These are phyloP conservation scores for Stenoptilia bipunctidactyla DNA, from an alignment of 2,888 invertebrate species.

Conservation along the genomic window DNA sequence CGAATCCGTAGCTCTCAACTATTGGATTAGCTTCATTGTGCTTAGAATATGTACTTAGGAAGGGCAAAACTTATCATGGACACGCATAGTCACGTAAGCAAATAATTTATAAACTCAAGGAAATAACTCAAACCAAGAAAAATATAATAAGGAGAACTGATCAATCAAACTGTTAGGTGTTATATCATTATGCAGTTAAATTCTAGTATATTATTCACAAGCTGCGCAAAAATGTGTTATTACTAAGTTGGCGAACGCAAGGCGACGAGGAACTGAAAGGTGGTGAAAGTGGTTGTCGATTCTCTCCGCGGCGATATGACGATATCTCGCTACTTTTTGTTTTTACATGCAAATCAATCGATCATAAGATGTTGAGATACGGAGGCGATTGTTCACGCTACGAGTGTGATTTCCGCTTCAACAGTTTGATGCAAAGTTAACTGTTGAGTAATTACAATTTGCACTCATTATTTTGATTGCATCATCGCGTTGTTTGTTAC, in stretches of 20 bases:
- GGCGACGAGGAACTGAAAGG: conserved; percentile 21
- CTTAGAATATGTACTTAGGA: conserved; percentile 7
- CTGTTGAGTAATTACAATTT: too few relatives aligned
- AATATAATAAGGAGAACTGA: too few relatives aligned
- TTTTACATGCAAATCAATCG: conserved; percentile 37
- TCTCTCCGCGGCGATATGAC: conserved; percentile 35
- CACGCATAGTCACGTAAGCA: too few relatives aligned
- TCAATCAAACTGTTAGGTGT: too few relatives aligned
- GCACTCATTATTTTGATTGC: too few relatives aligned
- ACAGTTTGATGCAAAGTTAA: too few relatives aligned
- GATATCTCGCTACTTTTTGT: conserved; percentile 42
- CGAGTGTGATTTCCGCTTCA: too few relatives aligned
- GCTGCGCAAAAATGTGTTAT: not conserved
- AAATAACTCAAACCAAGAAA: too few relatives aligned
- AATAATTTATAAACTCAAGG: too few relatives aligned
- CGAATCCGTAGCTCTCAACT: conserved; percentile 36
- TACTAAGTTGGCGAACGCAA: not conserved
- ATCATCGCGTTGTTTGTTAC: too few relatives aligned
- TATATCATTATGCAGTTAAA: too few relatives aligned
- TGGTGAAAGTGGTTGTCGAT: conserved; percentile 39
- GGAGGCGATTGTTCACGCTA: not conserved
- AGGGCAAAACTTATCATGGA: too few relatives aligned
- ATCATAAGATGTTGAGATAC: not conserved
- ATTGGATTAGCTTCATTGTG: conserved; percentile 35
- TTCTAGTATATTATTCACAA: not conserved